Evolutionary conservation across 2,888 invertebrate species (phyloP).

Genomic region (Resseliella maxima): DNA sequence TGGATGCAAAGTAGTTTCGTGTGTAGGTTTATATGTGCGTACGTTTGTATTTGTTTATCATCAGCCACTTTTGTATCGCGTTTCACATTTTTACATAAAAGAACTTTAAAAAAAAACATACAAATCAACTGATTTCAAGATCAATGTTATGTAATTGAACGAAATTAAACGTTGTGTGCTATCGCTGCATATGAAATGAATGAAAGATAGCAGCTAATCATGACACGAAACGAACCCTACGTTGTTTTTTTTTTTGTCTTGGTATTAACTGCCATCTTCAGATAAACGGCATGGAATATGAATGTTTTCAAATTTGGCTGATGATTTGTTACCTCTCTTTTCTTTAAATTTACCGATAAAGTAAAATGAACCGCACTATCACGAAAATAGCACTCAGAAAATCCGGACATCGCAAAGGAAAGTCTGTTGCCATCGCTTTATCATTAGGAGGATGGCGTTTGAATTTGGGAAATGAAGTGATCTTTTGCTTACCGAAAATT

Average conservation of each 20-base stretch:
- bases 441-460: not conserved
- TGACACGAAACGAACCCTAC: not conserved
- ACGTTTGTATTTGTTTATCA: not conserved
- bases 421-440: not conserved
- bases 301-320: slow-evolving; percentile 26
- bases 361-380: slow-evolving; percentile 1
- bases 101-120: not conserved
- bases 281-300: slow-evolving; percentile 29
- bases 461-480: not conserved
- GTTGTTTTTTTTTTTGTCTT: not conserved
- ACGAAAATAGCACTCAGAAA: slow-evolving; percentile 1
- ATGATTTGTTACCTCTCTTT: not conserved
- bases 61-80: slow-evolving; percentile 8
- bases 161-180: not conserved
- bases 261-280: not conserved
- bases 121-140: not conserved
- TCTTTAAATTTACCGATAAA: not conserved
- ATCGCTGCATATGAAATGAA: not conserved
- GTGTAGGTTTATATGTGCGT: not conserved
- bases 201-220: not conserved
- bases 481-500: slow-evolving; percentile 3
- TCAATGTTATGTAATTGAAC: not conserved
- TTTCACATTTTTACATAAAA: not conserved
- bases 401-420: not conserved
- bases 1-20: too few species aligned